A percentile compares a stretch with the other conserved stretches of the same genome.
These are phyloP conservation scores for Myoxocephalus aenaeus DNA, from an alignment of 2,797 vertebrate species.

Conservation along the genomic window DNA sequence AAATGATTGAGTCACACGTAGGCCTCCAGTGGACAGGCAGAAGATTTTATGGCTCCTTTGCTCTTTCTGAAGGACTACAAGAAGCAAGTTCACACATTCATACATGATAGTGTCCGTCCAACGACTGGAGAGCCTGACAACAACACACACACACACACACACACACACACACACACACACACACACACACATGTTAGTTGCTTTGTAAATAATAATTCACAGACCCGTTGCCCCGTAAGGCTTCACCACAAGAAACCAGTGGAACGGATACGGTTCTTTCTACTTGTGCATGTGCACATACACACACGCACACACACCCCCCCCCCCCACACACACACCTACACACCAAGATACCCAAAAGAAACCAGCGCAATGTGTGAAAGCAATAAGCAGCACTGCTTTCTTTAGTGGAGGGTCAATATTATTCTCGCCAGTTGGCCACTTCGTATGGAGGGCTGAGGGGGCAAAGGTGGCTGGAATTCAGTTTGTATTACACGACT, in stretches of 20 bases:
- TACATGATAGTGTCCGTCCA: neutral
- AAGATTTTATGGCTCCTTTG: constrained; percentile 33
- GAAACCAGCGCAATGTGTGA: constrained; percentile 41
- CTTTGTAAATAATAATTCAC: constrained; percentile 3
- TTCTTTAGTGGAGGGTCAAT: constrained; percentile 75
- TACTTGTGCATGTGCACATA: neutral
- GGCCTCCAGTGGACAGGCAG: neutral
- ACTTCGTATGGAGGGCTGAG: constrained; percentile 41
- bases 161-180: too few species aligned
- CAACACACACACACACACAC: neutral
- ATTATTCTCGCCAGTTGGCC: constrained; percentile 66
- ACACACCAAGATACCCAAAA: constrained; percentile 16
- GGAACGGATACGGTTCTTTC: neutral
- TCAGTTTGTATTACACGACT: constrained; percentile 42
- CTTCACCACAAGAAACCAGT: neutral
- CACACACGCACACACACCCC: neutral
- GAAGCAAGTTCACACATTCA: constrained; percentile 1
- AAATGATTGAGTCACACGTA: constrained; percentile 10
- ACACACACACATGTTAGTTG: neutral
- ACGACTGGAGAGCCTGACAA: neutral
- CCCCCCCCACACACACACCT: constrained; percentile 14
- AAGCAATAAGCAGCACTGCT: constrained; percentile 65
- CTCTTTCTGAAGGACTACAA: constrained; percentile 46
- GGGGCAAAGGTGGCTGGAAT: constrained; percentile 58
- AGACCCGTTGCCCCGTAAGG: neutral